phyloP scores from a whole-genome alignment of 2,797 vertebrate species.

The Periparus ater region DNA sequence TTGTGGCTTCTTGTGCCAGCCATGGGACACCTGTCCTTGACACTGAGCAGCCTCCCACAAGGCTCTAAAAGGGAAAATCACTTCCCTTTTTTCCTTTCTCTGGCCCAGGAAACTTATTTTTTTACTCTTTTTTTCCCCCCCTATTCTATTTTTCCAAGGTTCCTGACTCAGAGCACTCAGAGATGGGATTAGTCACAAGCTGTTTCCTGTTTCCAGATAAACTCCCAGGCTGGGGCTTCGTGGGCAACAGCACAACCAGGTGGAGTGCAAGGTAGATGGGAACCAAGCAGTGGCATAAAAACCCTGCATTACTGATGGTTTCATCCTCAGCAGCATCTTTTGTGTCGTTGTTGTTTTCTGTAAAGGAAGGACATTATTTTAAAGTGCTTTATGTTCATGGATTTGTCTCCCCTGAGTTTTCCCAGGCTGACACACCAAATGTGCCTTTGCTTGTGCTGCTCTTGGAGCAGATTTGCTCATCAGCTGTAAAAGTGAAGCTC shows the following conservation, averaged over 20 bases:
- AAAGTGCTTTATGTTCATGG: neutral
- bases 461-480: neutral
- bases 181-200: constrained; percentile 30
- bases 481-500: neutral
- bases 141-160: neutral
- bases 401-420: neutral
- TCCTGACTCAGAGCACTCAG: constrained; percentile 27
- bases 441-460: neutral
- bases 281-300: neutral
- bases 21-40: constrained; percentile 43
- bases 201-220: constrained; percentile 57
- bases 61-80: constrained; percentile 16
- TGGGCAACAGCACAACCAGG: constrained; percentile 65
- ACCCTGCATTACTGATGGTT: neutral
- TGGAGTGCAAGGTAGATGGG: constrained; percentile 20
- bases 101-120: neutral
- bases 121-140: rapidly evolving
- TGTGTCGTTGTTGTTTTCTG: neutral
- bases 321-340: neutral
- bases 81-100: constrained; percentile 26
- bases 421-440: neutral
- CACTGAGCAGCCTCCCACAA: constrained; percentile 9
- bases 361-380: neutral
- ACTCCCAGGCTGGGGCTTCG: neutral
- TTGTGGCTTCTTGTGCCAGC: constrained; percentile 27